Evolutionary conservation across 2,888 invertebrate genomes (phyloP).

Genomic region (Dioctria rufipes): DNA sequence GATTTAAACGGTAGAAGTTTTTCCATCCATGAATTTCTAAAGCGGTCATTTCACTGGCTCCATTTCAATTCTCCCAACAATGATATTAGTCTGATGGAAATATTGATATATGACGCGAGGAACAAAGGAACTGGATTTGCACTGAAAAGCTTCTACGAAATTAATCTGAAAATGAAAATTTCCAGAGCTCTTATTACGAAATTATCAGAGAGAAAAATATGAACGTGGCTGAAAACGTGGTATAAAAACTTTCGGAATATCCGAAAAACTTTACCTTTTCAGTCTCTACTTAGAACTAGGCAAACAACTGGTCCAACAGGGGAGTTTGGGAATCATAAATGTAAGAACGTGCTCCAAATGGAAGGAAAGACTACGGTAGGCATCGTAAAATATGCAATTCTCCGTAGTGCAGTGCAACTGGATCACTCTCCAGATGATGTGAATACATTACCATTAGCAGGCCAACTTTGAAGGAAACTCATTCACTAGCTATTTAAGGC

Average conservation of each 20-base stretch:
- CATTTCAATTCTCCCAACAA: slow-evolving; percentile 12
- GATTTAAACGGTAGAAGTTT: slow-evolving; percentile 34
- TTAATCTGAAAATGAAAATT: slow-evolving; percentile 23
- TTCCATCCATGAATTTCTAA: not conserved
- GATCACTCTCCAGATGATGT: slow-evolving; percentile 31
- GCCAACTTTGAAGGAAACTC: not conserved
- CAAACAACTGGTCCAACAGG: slow-evolving; percentile 20
- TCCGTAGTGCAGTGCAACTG: slow-evolving; percentile 32
- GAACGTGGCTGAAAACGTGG: slow-evolving; percentile 24
- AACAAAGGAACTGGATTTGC: not conserved
- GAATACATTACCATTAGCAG: slow-evolving; percentile 17
- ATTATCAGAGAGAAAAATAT: slow-evolving; percentile 32
- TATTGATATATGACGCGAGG: slow-evolving; percentile 26
- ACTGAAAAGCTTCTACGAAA: slow-evolving; percentile 1
- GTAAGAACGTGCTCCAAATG: slow-evolving; percentile 41
- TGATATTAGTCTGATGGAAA: slow-evolving; percentile 32
- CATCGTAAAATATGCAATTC: slow-evolving; percentile 35
- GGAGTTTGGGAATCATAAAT: slow-evolving; percentile 31
- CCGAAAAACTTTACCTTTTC: slow-evolving; percentile 32
- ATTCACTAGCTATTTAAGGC: not conserved
- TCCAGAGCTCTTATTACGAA: slow-evolving; percentile 31
- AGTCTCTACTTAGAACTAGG: not conserved
- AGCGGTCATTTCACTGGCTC: slow-evolving; percentile 1
- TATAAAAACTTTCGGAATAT: slow-evolving; percentile 44
- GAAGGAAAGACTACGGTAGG: slow-evolving; percentile 11